Evolutionary conservation across 1,140 invertebrate genomes (phyloP).

Genomic region (Oreohelix idahoensis): DNA sequence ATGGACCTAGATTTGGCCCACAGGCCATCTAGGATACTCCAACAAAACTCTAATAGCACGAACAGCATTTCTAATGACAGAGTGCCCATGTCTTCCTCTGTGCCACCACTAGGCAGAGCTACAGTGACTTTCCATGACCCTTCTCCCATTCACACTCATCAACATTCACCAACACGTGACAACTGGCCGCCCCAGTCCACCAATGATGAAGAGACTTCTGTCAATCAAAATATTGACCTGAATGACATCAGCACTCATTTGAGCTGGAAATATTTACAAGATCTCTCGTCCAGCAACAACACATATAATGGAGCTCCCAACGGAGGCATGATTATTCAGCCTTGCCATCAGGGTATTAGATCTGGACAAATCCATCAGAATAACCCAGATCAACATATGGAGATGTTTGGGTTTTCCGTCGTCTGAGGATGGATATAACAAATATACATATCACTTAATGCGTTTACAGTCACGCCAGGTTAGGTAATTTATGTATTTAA

Average conservation of each 20-base stretch:
- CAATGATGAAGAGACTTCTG: neutral
- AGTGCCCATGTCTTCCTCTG: neutral
- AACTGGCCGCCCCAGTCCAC: conserved; percentile 17
- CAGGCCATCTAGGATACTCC: neutral
- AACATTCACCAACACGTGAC: neutral
- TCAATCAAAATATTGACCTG: conserved; percentile 38
- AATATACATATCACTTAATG: neutral
- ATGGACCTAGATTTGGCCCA: neutral
- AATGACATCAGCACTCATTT: conserved; percentile 44
- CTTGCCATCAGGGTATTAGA: conserved; percentile 40
- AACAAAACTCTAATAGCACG: neutral
- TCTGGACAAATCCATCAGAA: conserved; percentile 35
- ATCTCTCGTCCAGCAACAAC: conserved; percentile 18
- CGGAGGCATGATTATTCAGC: neutral
- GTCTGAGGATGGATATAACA: conserved; percentile 33
- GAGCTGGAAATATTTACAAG: conserved; percentile 48
- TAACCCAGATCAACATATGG: conserved; percentile 24
- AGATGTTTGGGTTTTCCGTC: conserved; percentile 48
- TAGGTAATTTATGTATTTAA: no score
- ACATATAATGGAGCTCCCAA: neutral
- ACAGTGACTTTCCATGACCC: neutral
- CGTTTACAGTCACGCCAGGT: no score
- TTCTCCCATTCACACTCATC: neutral
- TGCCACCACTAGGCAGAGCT: neutral
- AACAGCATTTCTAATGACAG: neutral